Conservation (phyloP, 2,888 invertebrate genomes). For the Vandiemenella viatica region DNA sequence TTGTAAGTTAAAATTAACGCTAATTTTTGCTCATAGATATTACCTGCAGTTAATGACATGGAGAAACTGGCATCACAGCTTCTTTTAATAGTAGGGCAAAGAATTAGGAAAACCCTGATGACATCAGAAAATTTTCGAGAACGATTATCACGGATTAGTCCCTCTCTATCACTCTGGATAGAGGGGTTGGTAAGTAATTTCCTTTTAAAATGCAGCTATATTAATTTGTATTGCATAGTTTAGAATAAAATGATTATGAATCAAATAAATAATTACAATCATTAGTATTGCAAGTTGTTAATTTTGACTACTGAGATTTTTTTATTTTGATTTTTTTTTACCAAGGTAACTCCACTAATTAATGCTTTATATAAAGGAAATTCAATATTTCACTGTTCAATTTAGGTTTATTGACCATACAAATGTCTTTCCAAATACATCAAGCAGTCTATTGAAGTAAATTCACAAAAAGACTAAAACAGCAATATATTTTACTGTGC, state of each 20-base stretch:
- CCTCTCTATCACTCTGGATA: conserved; percentile 60
- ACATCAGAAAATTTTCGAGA: conserved; percentile 42
- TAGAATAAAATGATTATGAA: neutral
- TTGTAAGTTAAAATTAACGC: neutral
- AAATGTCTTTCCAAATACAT: too few relatives aligned
- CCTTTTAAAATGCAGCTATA: neutral
- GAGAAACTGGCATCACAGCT: conserved; percentile 53
- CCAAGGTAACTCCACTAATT: too few relatives aligned
- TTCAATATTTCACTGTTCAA: too few relatives aligned
- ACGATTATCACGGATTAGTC: conserved; percentile 61
- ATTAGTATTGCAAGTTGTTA: too few relatives aligned
- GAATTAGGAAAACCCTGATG: conserved; percentile 51
- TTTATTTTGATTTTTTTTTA: too few relatives aligned
- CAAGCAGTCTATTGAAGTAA: too few relatives aligned
- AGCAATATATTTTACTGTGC: neutral
- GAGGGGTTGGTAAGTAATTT: conserved; percentile 27
- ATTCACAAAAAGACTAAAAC: too few relatives aligned
- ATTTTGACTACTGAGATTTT: too few relatives aligned
- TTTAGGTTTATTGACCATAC: too few relatives aligned
- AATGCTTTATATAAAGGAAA: too few relatives aligned
- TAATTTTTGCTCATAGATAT: conserved; percentile 29
- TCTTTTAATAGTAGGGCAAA: conserved; percentile 64
- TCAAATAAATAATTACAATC: neutral
- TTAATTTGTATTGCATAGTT: neutral
- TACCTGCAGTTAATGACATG: conserved; percentile 51